Evolutionary conservation across 2,888 invertebrate species (phyloP).

Genomic region (Metalampra italica): DNA sequence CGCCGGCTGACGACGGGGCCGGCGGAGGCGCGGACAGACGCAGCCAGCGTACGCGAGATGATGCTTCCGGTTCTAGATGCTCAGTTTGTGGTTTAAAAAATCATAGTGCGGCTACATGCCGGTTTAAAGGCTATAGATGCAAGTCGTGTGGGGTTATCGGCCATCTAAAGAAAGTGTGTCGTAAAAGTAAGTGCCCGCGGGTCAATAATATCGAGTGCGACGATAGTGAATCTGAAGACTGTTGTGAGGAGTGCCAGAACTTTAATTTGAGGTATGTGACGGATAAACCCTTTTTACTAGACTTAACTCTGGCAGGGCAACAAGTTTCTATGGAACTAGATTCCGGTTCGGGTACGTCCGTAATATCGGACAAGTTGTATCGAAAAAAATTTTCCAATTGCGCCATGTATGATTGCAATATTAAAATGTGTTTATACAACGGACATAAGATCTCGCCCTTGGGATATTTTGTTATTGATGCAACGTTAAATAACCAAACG

Average conservation of each 20-base stretch:
- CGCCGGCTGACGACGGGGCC: background rate
- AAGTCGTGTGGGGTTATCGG: conserved; percentile 15
- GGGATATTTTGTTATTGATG: conserved; percentile 2
- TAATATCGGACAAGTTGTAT: background rate
- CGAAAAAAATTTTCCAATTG: background rate
- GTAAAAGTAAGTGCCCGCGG: background rate
- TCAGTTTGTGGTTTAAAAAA: conserved; percentile 4
- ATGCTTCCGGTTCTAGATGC: background rate
- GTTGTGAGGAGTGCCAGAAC: conserved; percentile 8
- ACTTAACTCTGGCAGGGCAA: background rate
- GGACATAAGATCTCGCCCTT: conserved; percentile 11
- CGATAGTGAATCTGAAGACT: background rate
- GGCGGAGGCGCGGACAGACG: background rate
- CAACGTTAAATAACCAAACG: background rate
- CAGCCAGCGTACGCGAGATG: no score
- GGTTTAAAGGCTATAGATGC: conserved; percentile 11
- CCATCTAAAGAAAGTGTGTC: no score
- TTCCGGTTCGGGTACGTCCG: background rate
- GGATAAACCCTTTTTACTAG: conserved; percentile 3
- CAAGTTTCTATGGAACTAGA: conserved; percentile 9
- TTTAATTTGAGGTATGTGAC: conserved; percentile 8
- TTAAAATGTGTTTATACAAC: no score
- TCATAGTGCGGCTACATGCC: conserved; percentile 6
- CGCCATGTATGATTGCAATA: background rate
- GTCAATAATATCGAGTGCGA: background rate